Percentiles rank a stretch among this genome's conserved stretches.
Evolutionary conservation across 1,140 invertebrate species (phyloP).

Genomic region (Alviniconcha marisindica): DNA sequence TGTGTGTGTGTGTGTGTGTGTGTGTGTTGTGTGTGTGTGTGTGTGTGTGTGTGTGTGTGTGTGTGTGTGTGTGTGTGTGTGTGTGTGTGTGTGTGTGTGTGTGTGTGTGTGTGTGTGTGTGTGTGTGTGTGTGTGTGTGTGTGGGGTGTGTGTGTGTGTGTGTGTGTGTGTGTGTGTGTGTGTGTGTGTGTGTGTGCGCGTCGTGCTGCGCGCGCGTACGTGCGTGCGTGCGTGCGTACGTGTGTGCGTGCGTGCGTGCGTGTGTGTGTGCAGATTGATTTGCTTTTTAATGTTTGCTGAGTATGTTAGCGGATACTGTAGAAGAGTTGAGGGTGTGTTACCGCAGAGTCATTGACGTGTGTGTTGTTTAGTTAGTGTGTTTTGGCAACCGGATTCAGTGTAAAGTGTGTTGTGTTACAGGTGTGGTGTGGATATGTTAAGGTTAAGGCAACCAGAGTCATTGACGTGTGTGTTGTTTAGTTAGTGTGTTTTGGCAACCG

Average conservation of each 20-base stretch:
- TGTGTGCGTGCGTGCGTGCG: too few species aligned
- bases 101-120: not conserved
- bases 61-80: constrained; percentile 11
- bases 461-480: constrained; percentile 47
- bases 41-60: not conserved
- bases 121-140: constrained; percentile 21
- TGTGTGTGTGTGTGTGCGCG: not conserved
- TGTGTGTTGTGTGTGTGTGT: not conserved
- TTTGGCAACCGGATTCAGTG: constrained; percentile 76
- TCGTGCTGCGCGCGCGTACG: too few species aligned
- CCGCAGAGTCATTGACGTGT: constrained; percentile 51
- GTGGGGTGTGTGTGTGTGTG: constrained; percentile 13
- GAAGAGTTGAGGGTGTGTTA: constrained; percentile 78
- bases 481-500: constrained; percentile 77
- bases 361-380: constrained; percentile 73
- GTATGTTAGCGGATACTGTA: too few species aligned
- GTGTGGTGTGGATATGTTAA: not conserved
- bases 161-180: constrained; percentile 16
- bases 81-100: constrained; percentile 30
- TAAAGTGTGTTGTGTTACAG: too few species aligned
- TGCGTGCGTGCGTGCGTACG: too few species aligned
- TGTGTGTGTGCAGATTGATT: too few species aligned
- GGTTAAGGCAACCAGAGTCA: constrained; percentile 45
- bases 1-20: constrained; percentile 3
- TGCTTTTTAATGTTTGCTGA: too few species aligned